Percentiles rank a stretch among this genome's conserved stretches.
Evolutionary conservation across 2,113 vertebrate species (phyloP).

Genomic region (Leptodactylus fuscus): DNA sequence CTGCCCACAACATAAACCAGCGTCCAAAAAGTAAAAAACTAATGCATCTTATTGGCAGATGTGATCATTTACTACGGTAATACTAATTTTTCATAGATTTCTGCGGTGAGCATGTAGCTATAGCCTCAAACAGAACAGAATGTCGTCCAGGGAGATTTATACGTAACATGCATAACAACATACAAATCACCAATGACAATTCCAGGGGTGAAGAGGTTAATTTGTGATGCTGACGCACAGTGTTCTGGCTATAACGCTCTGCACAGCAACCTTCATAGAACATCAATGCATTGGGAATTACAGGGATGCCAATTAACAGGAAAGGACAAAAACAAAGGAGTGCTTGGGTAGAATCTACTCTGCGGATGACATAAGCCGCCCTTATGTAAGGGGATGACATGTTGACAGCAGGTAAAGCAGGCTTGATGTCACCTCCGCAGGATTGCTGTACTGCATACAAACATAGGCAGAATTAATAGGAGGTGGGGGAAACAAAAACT

Average conservation of each 20-base stretch:
- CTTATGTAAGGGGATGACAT: slow-evolving; percentile 2
- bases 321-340: slow-evolving; percentile 2
- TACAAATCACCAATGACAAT: not conserved
- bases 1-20: not conserved
- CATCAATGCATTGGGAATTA: slow-evolving; percentile 21
- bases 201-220: slow-evolving; percentile 25
- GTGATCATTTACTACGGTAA: not conserved
- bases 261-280: slow-evolving; percentile 30
- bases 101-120: not conserved
- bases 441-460: not conserved
- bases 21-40: not conserved
- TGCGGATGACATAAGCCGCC: not conserved
- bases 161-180: not conserved
- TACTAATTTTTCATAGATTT: not conserved
- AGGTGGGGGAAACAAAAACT: not conserved
- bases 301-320: slow-evolving; percentile 31
- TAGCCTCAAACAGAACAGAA: too few relatives aligned
- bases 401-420: not conserved
- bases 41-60: not conserved
- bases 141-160: too few relatives aligned
- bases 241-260: slow-evolving; percentile 11
- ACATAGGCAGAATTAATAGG: not conserved
- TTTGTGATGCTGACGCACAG: slow-evolving; percentile 9
- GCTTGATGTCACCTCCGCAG: not conserved
- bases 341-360: not conserved